Conservation (phyloP, 2,797 vertebrate species). For the Xiphophorus birchmanni region DNA sequence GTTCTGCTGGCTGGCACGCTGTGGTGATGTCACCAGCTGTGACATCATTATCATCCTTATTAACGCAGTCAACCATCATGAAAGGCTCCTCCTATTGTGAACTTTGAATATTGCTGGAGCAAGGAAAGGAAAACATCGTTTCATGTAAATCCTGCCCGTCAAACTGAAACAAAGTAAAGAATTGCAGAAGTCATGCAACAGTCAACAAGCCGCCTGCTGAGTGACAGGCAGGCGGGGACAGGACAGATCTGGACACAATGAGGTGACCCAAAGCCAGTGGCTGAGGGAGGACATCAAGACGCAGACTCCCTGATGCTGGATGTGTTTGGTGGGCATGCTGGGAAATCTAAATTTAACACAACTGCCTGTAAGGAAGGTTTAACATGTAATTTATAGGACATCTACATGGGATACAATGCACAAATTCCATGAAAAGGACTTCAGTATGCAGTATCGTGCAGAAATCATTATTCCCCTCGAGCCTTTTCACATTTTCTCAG, state of each 20-base stretch:
- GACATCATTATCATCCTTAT: slow-evolving; percentile 76
- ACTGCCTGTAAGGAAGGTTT: neutral
- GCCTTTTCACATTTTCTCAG: neutral
- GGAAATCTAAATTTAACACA: slow-evolving; percentile 34
- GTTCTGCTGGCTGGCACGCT: slow-evolving; percentile 71
- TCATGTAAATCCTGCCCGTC: slow-evolving; percentile 26
- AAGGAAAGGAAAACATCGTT: slow-evolving; percentile 27
- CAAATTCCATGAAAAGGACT: neutral
- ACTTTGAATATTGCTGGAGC: slow-evolving; percentile 43
- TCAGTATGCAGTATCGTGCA: too few relatives aligned
- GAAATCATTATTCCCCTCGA: neutral
- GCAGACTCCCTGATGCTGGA: slow-evolving; percentile 55
- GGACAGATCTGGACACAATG: slow-evolving; percentile 64
- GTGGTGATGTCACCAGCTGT: slow-evolving; percentile 75
- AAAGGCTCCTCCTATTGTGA: slow-evolving; percentile 65
- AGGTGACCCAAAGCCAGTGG: slow-evolving; percentile 54
- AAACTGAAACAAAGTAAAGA: slow-evolving; percentile 55
- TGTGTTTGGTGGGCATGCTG: slow-evolving; percentile 62
- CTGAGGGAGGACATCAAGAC: slow-evolving; percentile 70
- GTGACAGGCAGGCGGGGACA: slow-evolving; percentile 53
- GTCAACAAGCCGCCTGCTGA: slow-evolving; percentile 67
- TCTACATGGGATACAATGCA: neutral
- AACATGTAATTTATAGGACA: neutral
- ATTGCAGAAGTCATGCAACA: slow-evolving; percentile 72
- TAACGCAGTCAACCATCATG: slow-evolving; percentile 61